Conservation (phyloP, 2,113 vertebrate genomes). For the Melanerpes formicivorus region DNA sequence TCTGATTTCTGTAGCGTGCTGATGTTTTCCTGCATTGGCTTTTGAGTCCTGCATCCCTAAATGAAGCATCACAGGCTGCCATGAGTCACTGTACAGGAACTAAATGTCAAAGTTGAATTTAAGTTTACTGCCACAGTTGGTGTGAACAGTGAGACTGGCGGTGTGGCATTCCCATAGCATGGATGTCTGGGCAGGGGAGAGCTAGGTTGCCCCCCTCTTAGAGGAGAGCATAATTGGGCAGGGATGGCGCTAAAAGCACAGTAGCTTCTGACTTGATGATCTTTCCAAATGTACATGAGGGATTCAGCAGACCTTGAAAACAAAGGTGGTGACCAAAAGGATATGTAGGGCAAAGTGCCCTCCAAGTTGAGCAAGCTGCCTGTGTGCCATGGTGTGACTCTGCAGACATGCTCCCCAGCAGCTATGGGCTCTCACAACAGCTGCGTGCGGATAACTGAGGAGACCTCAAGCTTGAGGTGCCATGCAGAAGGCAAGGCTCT, state of each 20-base stretch:
- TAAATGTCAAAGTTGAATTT: conserved; percentile 79
- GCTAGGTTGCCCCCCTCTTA: background rate
- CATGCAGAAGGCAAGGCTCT: background rate
- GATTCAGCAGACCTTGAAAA: background rate
- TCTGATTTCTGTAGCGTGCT: background rate
- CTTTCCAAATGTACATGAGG: background rate
- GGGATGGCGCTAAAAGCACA: background rate
- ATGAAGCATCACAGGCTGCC: background rate
- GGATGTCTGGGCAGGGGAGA: conserved; percentile 37
- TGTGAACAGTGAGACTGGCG: conserved; percentile 31
- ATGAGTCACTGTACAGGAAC: conserved; percentile 65
- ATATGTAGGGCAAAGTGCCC: background rate
- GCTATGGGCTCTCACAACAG: background rate
- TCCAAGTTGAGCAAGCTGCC: background rate
- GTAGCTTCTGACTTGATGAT: background rate
- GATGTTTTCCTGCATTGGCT: conserved; percentile 21
- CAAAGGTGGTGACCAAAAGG: conserved; percentile 14
- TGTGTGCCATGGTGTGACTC: background rate
- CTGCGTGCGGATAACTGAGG: background rate
- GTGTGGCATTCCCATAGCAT: conserved; percentile 33
- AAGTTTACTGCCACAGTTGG: conserved; percentile 63
- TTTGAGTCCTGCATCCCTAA: conserved; percentile 52
- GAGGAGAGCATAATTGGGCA: background rate
- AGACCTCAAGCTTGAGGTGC: background rate
- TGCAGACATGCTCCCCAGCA: background rate